A percentile compares a stretch with the other conserved stretches of the same genome.
These are phyloP conservation scores for Cetonia aurata DNA, from an alignment of 2,888 invertebrate genomes.

Conservation along the genomic window DNA sequence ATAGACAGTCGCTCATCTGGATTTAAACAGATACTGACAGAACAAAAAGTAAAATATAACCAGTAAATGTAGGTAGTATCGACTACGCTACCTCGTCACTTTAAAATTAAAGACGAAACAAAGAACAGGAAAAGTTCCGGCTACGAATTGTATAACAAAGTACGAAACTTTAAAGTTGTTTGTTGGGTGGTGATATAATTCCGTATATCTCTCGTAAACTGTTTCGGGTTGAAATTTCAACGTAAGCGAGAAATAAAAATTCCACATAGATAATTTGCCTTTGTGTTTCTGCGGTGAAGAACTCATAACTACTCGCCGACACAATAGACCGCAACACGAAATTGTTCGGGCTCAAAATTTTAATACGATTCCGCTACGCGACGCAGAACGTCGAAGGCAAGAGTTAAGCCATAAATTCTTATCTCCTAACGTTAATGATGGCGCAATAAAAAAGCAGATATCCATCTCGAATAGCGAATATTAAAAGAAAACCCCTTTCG, in stretches of 20 bases:
- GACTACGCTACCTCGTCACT: conserved; percentile 5
- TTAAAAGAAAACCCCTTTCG: conserved; percentile 28
- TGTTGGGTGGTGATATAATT: conserved; percentile 8
- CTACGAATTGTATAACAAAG: conserved; percentile 16
- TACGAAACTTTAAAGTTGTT: conserved; percentile 28
- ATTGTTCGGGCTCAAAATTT: conserved; percentile 26
- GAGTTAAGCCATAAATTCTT: conserved; percentile 32
- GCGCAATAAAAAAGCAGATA: conserved; percentile 30
- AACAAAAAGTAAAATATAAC: neutral
- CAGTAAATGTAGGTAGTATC: conserved; percentile 1
- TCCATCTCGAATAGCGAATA: conserved; percentile 9
- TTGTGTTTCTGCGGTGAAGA: conserved; percentile 16
- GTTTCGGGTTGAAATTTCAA: conserved; percentile 18
- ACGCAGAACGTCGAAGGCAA: conserved; percentile 23
- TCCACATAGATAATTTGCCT: conserved; percentile 31
- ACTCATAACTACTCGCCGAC: conserved; percentile 18
- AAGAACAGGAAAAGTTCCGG: conserved; percentile 12
- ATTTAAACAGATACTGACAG: too few relatives aligned
- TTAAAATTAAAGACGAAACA: conserved; percentile 4
- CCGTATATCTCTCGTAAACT: conserved; percentile 23
- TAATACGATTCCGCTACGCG: conserved; percentile 7
- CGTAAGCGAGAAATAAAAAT: conserved; percentile 34
- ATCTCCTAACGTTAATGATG: conserved; percentile 19
- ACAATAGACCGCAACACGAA: conserved; percentile 27
- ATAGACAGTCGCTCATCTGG: too few relatives aligned